phyloP scores from a whole-genome alignment of 2,888 invertebrate genomes.

The Malthinus flaveolus region DNA sequence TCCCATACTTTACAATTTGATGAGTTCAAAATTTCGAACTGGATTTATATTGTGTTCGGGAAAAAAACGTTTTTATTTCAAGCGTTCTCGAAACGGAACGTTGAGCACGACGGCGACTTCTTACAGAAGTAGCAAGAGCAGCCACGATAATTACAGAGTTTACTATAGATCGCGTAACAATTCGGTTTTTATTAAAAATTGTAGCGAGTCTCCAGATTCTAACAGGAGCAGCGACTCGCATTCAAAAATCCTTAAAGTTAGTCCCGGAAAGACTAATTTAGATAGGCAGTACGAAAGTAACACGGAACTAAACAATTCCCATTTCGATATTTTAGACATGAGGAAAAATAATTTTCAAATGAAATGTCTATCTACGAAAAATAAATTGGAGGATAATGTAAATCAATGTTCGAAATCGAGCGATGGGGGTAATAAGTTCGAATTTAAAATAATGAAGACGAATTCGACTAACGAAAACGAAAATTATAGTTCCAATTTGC shows the following conservation, averaged over 20 bases:
- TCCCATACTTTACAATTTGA: constrained; percentile 88
- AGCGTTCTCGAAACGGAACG: constrained; percentile 57
- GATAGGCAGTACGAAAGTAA: constrained; percentile 7
- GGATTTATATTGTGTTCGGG: constrained; percentile 74
- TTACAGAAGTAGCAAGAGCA: constrained; percentile 47
- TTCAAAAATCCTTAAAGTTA: constrained; percentile 31
- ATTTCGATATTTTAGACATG: background rate
- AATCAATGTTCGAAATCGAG: background rate
- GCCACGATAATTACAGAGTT: constrained; percentile 47
- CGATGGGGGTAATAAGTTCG: background rate
- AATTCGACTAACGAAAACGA: constrained; percentile 16
- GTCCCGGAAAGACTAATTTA: constrained; percentile 18
- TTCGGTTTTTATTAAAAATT: constrained; percentile 46
- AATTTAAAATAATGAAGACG: constrained; percentile 10
- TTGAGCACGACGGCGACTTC: constrained; percentile 62
- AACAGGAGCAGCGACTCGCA: constrained; percentile 59
- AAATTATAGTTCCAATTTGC: constrained; percentile 23
- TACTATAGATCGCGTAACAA: constrained; percentile 47
- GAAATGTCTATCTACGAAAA: background rate
- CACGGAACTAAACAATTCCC: constrained; percentile 9
- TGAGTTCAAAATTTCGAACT: constrained; percentile 87
- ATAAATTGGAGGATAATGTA: background rate
- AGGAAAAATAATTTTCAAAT: background rate
- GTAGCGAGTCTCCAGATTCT: constrained; percentile 56
- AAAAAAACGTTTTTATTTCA: constrained; percentile 56